Evolutionary conservation across 2,797 vertebrate genomes (phyloP).

Genomic region (Acrocephalus scirpaceus): DNA sequence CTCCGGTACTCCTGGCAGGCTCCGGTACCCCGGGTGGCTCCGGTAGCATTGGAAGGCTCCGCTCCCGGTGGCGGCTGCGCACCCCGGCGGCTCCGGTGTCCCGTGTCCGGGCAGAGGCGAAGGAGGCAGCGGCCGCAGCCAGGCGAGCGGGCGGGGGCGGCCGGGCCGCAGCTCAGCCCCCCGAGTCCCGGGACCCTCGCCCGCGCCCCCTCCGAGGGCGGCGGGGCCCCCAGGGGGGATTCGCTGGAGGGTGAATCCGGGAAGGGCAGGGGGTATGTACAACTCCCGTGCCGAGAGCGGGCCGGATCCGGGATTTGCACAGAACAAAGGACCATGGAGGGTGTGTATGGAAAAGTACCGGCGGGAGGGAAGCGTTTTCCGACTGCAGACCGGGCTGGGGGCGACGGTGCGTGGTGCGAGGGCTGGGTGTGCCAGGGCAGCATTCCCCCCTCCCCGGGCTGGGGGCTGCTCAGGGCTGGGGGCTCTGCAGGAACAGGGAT

Average conservation of each 20-base stretch:
- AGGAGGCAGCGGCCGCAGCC: not conserved
- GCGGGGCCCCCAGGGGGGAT: not conserved
- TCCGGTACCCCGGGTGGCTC: not conserved
- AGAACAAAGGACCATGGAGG: constrained; percentile 26
- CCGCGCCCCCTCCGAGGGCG: not conserved
- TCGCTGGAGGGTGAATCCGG: not conserved
- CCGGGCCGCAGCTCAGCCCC: not conserved
- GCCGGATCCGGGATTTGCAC: not conserved
- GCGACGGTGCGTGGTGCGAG: not conserved
- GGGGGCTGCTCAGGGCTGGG: not conserved
- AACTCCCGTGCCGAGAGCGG: not conserved
- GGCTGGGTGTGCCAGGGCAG: not conserved
- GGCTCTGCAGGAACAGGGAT: not conserved
- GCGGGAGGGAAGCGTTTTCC: not conserved
- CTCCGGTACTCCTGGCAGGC: not conserved
- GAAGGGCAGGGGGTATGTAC: not conserved
- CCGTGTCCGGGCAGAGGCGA: not conserved
- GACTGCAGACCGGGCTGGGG: not conserved
- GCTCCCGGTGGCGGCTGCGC: not conserved
- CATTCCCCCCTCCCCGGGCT: not conserved
- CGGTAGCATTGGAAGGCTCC: not conserved
- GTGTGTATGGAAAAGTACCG: constrained; percentile 23
- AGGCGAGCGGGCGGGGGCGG: not conserved
- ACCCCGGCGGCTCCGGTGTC: not conserved
- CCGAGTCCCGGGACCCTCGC: not conserved